phyloP scores from a whole-genome alignment of 2,888 invertebrate genomes.

The Girardia tigrina region DNA sequence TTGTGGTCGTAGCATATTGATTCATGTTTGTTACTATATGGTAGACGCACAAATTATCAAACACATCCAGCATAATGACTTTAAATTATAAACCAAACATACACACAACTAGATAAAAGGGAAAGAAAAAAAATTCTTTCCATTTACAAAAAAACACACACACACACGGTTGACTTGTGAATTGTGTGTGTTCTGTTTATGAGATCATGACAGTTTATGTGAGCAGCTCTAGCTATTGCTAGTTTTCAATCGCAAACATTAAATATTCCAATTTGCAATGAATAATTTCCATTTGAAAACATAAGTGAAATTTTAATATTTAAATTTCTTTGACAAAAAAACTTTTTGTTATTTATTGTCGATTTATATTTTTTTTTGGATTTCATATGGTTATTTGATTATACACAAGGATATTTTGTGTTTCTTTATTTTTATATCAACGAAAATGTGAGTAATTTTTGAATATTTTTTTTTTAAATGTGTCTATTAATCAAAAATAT shows the following conservation, averaged over 20 bases:
- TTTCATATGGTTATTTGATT: too few relatives aligned
- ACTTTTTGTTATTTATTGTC: not conserved
- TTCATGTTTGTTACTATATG: slow-evolving; percentile 13
- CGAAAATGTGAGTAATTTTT: too few relatives aligned
- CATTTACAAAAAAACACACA: not conserved
- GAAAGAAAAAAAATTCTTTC: not conserved
- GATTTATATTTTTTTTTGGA: not conserved
- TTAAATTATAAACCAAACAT: not conserved
- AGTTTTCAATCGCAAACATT: slow-evolving; percentile 14
- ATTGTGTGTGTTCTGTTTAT: not conserved
- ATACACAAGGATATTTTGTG: too few relatives aligned
- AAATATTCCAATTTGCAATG: slow-evolving; percentile 6
- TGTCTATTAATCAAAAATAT: too few relatives aligned
- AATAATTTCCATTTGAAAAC: slow-evolving; percentile 1
- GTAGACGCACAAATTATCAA: not conserved
- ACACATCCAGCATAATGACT: not conserved
- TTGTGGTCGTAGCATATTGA: slow-evolving; percentile 23
- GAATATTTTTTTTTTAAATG: too few relatives aligned
- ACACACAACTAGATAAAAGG: not conserved
- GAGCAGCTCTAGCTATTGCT: not conserved
- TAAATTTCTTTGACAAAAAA: not conserved
- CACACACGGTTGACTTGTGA: not conserved
- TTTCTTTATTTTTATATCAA: too few relatives aligned
- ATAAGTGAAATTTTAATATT: slow-evolving; percentile 12
- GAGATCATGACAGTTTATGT: slow-evolving; percentile 17